Evolutionary conservation across 2,888 invertebrate species (phyloP), one percentile per base, ranked within the genome.

Genomic region (Blastobasis lacticolella): DNA sequence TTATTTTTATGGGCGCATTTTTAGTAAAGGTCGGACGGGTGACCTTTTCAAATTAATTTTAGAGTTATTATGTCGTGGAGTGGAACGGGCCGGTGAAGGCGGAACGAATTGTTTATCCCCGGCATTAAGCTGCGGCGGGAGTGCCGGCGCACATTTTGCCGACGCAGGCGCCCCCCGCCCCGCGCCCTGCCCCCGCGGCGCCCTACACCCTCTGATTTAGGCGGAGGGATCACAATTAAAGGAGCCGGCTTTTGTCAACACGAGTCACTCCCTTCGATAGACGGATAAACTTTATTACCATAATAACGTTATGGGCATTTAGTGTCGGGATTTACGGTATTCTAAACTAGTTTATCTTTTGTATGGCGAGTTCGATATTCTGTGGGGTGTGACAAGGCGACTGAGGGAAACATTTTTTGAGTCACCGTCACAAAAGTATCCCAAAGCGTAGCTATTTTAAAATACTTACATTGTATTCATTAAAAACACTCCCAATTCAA

Each of bases 101-200:
- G 80, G 72, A 78, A 78, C 84, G 72, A 83, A 86, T 85, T 75
- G 77, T 76, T 83, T 82, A 82, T 77, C 73, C 67, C 73, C 69
- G 75, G 75, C 70, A 79, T 81, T 78, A 80, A 77, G 71, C 71
- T 70, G 69, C 69, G 66, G 67, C 75, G 67, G 66, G 70, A 73
- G 73, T 74, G 73, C 70, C 69, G 73, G 73, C 75, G 78, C 73
- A 76, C 78, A 78, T 79, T 81, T 78, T 77, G 77, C 69, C 64
- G 66, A 58, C 66, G 63, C 58, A 60, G 66, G 64, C 66, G 64
- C 67, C 62, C 67, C 73, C 66, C 69, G 60, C 23, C 23, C 23
- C 23, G 23, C n/a, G 60, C 62, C 66, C 66, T 67, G 64, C 61
- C 59, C 58, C 60, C 65, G 66, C 61, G 61, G 67, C 68, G 66